Conservation (phyloP, 2,888 invertebrate species). For the Thysanoteuthis rhombus region DNA sequence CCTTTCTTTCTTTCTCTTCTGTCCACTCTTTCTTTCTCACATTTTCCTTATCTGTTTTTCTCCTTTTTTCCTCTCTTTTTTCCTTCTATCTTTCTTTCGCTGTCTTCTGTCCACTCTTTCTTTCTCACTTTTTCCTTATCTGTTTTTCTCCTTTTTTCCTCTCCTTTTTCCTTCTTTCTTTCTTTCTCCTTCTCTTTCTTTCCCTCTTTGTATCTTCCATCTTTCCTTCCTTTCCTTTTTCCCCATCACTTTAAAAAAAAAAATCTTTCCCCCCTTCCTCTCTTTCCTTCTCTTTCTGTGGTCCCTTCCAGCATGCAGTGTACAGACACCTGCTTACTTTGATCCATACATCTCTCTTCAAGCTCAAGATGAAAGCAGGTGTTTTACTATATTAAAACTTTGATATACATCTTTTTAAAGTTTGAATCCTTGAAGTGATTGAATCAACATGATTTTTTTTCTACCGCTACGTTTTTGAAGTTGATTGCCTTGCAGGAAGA, state of each 20-base stretch:
- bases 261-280: not conserved
- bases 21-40: not conserved
- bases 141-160: not conserved
- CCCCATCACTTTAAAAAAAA: no score
- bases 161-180: not conserved
- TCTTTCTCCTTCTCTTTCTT: not conserved
- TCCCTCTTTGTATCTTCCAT: not conserved
- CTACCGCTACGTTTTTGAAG: not conserved
- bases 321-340: not conserved
- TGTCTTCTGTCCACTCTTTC: no score
- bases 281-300: not conserved
- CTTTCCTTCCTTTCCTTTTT: not conserved
- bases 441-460: not conserved
- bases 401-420: not conserved
- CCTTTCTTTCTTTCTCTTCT: not conserved
- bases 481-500: not conserved
- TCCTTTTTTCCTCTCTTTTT: not conserved
- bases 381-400: not conserved
- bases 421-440: not conserved
- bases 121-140: not conserved
- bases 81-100: no score
- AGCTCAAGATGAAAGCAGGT: not conserved
- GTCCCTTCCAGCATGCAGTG: not conserved
- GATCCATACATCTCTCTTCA: not conserved
- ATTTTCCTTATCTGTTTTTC: not conserved